Conservation (phyloP, 2,888 invertebrate genomes). For the Brachyopa scutellaris region DNA sequence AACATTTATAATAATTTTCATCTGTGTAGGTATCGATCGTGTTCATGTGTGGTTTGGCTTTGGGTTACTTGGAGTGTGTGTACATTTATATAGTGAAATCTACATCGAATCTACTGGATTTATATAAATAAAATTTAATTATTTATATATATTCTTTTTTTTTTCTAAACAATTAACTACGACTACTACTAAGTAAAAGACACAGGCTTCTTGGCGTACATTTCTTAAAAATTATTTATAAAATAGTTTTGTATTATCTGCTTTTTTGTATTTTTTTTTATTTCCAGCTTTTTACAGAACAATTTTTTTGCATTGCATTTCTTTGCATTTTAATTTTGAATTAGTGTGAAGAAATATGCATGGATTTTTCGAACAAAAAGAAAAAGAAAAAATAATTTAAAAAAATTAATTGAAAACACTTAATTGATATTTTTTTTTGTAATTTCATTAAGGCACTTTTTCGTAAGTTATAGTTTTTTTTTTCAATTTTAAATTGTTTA, state of each 20-base stretch:
- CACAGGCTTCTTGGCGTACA: slow-evolving; percentile 73
- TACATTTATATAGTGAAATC: slow-evolving; percentile 70
- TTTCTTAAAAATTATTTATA: slow-evolving; percentile 72
- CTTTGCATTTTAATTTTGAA: background rate
- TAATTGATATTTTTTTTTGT: slow-evolving; percentile 3
- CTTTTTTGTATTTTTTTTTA: slow-evolving; percentile 33
- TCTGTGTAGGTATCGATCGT: slow-evolving; percentile 47
- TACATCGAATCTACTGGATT: slow-evolving; percentile 58
- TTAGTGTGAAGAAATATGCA: slow-evolving; percentile 34
- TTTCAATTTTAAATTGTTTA: slow-evolving; percentile 23
- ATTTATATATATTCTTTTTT: slow-evolving; percentile 33
- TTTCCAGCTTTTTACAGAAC: slow-evolving; percentile 72
- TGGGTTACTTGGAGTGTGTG: slow-evolving; percentile 36
- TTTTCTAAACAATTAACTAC: slow-evolving; percentile 70
- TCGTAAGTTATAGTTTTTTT: slow-evolving; percentile 35
- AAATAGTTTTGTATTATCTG: slow-evolving; percentile 8
- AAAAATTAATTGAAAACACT: slow-evolving; percentile 25
- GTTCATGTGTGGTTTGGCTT: slow-evolving; percentile 26
- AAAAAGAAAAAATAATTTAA: slow-evolving; percentile 18
- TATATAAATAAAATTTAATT: slow-evolving; percentile 57
- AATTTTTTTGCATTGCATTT: slow-evolving; percentile 29
- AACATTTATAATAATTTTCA: slow-evolving; percentile 51
- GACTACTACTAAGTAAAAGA: slow-evolving; percentile 76
- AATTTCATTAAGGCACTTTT: slow-evolving; percentile 66
- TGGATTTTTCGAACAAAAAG: slow-evolving; percentile 40